These are phyloP conservation scores for Limnephilus rhombicus DNA, from an alignment of 2,888 invertebrate species.

Conservation along the genomic window DNA sequence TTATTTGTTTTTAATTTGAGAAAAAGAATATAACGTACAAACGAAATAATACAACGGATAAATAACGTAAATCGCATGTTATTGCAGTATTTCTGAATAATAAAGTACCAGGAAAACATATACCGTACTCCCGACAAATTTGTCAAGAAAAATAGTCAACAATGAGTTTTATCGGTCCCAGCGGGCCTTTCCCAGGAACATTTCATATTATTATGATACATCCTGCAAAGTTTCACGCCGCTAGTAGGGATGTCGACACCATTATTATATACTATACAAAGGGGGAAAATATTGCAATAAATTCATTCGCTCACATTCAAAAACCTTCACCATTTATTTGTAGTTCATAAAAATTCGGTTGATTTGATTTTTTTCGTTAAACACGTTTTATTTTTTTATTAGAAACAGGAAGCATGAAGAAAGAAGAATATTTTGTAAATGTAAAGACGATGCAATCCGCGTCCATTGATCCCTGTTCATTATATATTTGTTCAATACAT, in stretches of 20 bases:
- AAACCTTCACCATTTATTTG: not conserved
- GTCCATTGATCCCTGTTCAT: too few relatives aligned
- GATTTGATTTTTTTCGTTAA: too few relatives aligned
- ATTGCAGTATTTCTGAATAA: not conserved
- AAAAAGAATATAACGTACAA: too few relatives aligned
- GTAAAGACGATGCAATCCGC: too few relatives aligned
- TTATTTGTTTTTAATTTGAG: too few relatives aligned
- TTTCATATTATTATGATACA: not conserved
- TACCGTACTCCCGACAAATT: conserved; percentile 17
- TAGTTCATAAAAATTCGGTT: not conserved
- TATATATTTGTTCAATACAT: too few relatives aligned
- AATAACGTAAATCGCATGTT: not conserved
- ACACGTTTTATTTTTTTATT: too few relatives aligned
- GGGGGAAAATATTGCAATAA: not conserved
- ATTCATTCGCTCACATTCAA: not conserved
- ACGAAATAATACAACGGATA: too few relatives aligned
- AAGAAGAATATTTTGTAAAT: too few relatives aligned
- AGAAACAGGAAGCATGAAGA: too few relatives aligned
- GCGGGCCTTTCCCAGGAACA: not conserved
- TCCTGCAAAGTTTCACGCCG: not conserved
- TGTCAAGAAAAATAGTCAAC: conserved; percentile 24
- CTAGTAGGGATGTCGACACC: conserved; percentile 3
- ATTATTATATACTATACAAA: not conserved
- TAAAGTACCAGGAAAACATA: not conserved
- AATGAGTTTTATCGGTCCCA: conserved; percentile 42